Conservation (phyloP, 2,113 vertebrate genomes). For the Donacobius atricapilla region DNA sequence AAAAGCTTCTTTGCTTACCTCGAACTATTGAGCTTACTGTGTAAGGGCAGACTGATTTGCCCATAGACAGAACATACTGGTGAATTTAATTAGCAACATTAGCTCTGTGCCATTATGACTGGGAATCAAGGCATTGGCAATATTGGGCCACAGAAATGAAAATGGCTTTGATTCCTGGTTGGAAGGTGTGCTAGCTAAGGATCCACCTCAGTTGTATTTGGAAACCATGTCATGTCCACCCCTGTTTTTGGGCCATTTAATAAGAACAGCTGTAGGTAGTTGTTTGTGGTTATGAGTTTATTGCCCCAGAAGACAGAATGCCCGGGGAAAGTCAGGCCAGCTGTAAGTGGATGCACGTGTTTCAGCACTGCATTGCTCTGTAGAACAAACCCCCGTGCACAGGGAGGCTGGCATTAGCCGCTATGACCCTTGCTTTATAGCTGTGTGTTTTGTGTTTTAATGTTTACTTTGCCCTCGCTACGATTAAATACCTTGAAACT, state of each 20-base stretch:
- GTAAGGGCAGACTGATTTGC: neutral
- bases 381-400: neutral
- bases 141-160: neutral
- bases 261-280: neutral
- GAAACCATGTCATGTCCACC: accelerated
- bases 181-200: neutral
- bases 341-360: accelerated
- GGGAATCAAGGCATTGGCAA: neutral
- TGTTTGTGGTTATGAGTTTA: neutral
- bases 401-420: neutral
- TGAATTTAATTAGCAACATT: neutral
- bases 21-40: neutral
- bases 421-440: neutral
- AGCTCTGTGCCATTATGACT: neutral
- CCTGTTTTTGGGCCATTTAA: neutral
- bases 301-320: neutral
- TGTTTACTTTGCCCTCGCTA: neutral
- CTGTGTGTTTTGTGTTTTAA: neutral
- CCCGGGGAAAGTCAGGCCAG: neutral
- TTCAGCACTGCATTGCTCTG: neutral
- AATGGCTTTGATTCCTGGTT: neutral
- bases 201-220: accelerated
- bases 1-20: neutral
- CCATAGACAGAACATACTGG: neutral
- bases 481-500: neutral